Conservation (phyloP, 2,113 vertebrate genomes). For the Scopus umbretta region DNA sequence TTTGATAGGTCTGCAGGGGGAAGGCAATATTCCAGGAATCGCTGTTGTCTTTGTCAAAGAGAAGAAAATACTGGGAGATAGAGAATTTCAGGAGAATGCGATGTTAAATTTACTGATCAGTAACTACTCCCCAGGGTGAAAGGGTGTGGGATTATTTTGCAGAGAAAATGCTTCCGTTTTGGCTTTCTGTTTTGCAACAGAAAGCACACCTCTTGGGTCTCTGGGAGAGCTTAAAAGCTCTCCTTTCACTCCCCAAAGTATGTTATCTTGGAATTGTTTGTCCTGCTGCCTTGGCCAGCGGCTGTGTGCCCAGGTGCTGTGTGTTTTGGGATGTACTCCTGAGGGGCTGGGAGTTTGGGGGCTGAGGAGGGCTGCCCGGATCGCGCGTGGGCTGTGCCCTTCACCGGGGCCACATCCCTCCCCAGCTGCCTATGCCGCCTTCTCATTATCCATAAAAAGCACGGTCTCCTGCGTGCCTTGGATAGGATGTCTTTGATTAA, state of each 20-base stretch:
- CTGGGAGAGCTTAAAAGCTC: not conserved
- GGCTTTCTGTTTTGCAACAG: not conserved
- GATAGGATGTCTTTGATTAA: not conserved
- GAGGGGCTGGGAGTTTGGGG: not conserved
- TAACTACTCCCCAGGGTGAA: not conserved
- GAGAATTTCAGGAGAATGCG: not conserved
- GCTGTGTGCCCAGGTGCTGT: fast-evolving
- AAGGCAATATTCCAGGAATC: not conserved
- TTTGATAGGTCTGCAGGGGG: not conserved
- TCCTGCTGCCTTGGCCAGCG: not conserved
- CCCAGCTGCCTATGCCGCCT: not conserved
- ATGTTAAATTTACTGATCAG: not conserved
- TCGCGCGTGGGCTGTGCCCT: not conserved
- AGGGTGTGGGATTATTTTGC: not conserved
- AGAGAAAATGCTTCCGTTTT: not conserved
- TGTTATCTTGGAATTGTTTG: not conserved
- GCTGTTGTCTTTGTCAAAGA: not conserved
- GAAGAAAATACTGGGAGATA: not conserved
- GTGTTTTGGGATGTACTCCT: not conserved
- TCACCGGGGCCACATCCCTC: not conserved
- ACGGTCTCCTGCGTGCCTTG: not conserved
- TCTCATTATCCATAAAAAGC: not conserved
- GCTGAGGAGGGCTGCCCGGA: too few species aligned
- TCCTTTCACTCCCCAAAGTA: not conserved
- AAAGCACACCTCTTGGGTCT: fast-evolving